Percentiles rank a stretch among this genome's conserved stretches.
Conservation (phyloP, 2,113 vertebrate genomes). For the Oreotrochilus melanogaster region DNA sequence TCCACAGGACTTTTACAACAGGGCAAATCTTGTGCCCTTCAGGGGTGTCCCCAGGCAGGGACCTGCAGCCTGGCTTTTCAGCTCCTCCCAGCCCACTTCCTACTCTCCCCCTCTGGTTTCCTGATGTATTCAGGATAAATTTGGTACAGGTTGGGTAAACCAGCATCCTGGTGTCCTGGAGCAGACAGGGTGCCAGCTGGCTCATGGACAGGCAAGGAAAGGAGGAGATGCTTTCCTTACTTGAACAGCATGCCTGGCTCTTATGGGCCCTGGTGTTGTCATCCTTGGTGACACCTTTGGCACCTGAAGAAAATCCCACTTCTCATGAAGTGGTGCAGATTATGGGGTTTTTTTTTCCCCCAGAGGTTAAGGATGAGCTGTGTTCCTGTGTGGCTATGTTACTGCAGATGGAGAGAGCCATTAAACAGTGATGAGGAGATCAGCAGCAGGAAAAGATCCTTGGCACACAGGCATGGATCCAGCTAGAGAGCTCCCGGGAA, state of each 20-base stretch:
- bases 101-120: neutral
- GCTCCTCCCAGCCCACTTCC: neutral
- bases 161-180: fast-evolving
- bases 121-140: neutral
- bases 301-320: neutral
- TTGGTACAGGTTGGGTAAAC: neutral
- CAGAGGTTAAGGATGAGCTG: neutral
- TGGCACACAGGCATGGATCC: neutral
- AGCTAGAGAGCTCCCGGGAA: neutral
- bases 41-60: fast-evolving
- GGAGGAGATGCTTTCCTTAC: neutral
- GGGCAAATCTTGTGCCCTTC: neutral
- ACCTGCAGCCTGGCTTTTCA: neutral
- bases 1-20: neutral
- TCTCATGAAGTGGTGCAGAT: neutral
- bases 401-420: neutral
- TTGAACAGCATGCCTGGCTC: neutral
- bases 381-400: fast-evolving
- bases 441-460: neutral
- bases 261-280: fast-evolving
- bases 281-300: neutral
- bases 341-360: neutral
- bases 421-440: neutral
- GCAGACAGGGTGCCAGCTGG: neutral
- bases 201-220: neutral